Base-by-base conservation (phyloP, 2,797 vertebrate genomes). In the Poeciliopsis presidionis region DNA sequence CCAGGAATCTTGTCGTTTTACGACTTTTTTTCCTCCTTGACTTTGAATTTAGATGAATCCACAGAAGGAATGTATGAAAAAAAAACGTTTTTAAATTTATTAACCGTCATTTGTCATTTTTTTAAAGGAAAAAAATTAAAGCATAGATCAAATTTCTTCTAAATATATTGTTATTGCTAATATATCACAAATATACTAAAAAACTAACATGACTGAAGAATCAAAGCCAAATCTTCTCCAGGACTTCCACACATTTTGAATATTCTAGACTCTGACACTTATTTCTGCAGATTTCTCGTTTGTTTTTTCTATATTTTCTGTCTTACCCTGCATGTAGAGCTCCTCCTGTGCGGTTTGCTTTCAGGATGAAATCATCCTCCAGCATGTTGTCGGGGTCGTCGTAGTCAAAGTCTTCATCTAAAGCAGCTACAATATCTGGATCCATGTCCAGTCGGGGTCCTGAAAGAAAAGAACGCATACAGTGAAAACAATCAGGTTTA, bases 391-490 rank as follows among this genome's bases (percentile, higher is more conserved):
- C 94, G 13, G 98, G 98, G 93, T 99, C 90, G 1, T 97, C 95
- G 74, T 95, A 99, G 91, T 99, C 95, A 87, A 99, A 99, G 91
- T 99, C 98, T 70, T 99, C 97, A 84, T 99, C 98, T 20, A 99
- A 96, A 25, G 96, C 98, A 0, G 98, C 98, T 73, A 98, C 96
- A 51, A 99, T 97, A 90, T 99, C 98, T 0, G 98, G 98, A 89
- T 99, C 98, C 96, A 99, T 96, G 93, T 99, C 98, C 69, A 98
- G 90, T 8, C 97, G 94, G 0, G 97, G 98, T 22, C 98, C 98
- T 99, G 89, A 1, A 16, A 45, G n/a, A 72, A 39, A 49, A 55
- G 22, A 63, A 1, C 30, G 2, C 59, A 20, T 1, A 25, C 25
- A 73, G 36, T 55, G 20, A 39, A 25, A 20, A 33, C 0, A 2